Evolutionary conservation across 2,888 invertebrate species (phyloP).

Genomic region (Pterostichus madidus): DNA sequence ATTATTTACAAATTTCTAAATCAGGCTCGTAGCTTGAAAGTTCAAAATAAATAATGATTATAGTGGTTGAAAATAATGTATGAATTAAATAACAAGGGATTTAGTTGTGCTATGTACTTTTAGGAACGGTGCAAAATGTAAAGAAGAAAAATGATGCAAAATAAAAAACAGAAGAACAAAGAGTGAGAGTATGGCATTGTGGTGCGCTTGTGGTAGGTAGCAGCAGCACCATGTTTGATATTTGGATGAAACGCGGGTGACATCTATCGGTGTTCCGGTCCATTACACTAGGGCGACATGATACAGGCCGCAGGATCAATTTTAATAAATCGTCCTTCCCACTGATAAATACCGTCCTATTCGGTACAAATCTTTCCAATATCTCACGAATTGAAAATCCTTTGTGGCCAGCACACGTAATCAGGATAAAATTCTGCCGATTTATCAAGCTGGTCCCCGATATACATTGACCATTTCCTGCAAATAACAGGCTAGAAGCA

Average conservation of each 20-base stretch:
- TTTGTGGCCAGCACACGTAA: slow-evolving; percentile 66
- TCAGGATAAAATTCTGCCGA: slow-evolving; percentile 67
- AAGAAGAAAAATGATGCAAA: slow-evolving; percentile 23
- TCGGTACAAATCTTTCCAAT: slow-evolving; percentile 67
- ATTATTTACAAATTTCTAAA: too few species aligned
- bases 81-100: too few species aligned
- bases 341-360: slow-evolving; percentile 66
- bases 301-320: slow-evolving; percentile 57
- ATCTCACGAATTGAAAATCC: slow-evolving; percentile 67
- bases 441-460: slow-evolving; percentile 61
- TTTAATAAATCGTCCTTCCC: slow-evolving; percentile 65
- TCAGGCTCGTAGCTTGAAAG: too few species aligned
- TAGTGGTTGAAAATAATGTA: not conserved
- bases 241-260: slow-evolving; percentile 56
- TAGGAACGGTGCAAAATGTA: not conserved
- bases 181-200: slow-evolving; percentile 16
- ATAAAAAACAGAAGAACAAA: slow-evolving; percentile 25
- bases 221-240: slow-evolving; percentile 42
- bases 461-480: slow-evolving; percentile 65
- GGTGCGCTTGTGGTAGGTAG: slow-evolving; percentile 1
- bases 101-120: too few species aligned
- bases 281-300: slow-evolving; percentile 60
- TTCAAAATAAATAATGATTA: too few species aligned
- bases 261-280: slow-evolving; percentile 65
- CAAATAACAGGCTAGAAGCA: slow-evolving; percentile 49